Conservation (phyloP, 2,113 vertebrate species). For the Pluvianellus socialis region DNA sequence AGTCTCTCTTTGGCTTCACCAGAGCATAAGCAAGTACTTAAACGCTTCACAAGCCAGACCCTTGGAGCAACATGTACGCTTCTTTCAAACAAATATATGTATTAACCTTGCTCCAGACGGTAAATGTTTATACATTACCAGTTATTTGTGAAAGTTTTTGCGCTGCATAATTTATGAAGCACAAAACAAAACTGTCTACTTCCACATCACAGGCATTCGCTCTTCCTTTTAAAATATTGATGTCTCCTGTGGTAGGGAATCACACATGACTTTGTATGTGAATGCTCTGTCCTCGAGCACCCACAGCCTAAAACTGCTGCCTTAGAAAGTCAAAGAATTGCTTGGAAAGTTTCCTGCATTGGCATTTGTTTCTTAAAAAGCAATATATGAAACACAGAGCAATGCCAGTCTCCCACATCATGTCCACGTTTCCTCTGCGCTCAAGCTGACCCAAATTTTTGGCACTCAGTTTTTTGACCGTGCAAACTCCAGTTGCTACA, state of each 20-base stretch:
- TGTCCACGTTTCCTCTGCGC: neutral
- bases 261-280: neutral
- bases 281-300: neutral
- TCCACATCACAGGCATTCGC: neutral
- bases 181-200: neutral
- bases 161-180: constrained; percentile 41
- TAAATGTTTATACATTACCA: constrained; percentile 38
- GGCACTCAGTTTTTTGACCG: neutral
- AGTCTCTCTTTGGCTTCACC: neutral
- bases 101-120: constrained; percentile 28
- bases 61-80: neutral
- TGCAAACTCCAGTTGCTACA: neutral
- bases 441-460: neutral
- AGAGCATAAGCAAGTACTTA: neutral
- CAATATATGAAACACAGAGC: neutral
- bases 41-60: neutral
- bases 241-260: neutral
- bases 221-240: neutral
- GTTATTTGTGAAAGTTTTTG: constrained; percentile 46
- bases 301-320: neutral
- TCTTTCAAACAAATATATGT: neutral
- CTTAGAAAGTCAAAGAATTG: neutral
- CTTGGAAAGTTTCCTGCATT: neutral
- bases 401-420: neutral
- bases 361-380: neutral